These are phyloP conservation scores for Heliconius aoede DNA, from an alignment of 2,888 invertebrate genomes.

Conservation along the genomic window DNA sequence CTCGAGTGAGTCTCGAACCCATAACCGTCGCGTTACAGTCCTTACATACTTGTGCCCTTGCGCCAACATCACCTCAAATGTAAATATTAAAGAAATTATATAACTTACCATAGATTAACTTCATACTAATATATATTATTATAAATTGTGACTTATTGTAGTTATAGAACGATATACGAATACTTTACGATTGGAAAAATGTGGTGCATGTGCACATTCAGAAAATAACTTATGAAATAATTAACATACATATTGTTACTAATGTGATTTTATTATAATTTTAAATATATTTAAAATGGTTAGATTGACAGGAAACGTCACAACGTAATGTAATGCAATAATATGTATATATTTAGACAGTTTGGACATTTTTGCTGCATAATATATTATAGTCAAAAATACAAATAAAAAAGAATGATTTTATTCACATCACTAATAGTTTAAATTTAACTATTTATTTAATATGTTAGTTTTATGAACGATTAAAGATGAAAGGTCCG, in stretches of 20 bases:
- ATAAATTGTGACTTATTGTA: too few relatives aligned
- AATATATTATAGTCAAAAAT: too few relatives aligned
- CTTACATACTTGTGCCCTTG: too few relatives aligned
- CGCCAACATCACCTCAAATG: too few relatives aligned
- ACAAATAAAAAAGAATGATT: neutral
- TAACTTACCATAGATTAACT: too few relatives aligned
- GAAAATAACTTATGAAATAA: conserved; percentile 43
- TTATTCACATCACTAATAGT: neutral
- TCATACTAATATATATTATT: too few relatives aligned
- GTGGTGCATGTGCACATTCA: neutral
- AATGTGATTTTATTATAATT: conserved; percentile 40
- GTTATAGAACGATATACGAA: too few relatives aligned
- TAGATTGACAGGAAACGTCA: neutral
- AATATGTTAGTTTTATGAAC: neutral
- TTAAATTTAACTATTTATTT: neutral
- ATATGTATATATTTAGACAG: neutral
- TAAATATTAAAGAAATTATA: too few relatives aligned
- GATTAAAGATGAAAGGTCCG: too few relatives aligned
- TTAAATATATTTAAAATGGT: conserved; percentile 31
- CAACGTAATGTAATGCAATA: conserved; percentile 10
- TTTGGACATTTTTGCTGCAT: neutral
- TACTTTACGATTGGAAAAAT: conserved; percentile 15
- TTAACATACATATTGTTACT: conserved; percentile 40
- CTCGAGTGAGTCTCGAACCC: too few relatives aligned
- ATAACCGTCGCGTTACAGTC: too few relatives aligned